Evolutionary conservation across 1,140 invertebrate genomes (phyloP), one percentile per base, ranked within the genome.

Genomic region (Melanaphis sacchari): DNA sequence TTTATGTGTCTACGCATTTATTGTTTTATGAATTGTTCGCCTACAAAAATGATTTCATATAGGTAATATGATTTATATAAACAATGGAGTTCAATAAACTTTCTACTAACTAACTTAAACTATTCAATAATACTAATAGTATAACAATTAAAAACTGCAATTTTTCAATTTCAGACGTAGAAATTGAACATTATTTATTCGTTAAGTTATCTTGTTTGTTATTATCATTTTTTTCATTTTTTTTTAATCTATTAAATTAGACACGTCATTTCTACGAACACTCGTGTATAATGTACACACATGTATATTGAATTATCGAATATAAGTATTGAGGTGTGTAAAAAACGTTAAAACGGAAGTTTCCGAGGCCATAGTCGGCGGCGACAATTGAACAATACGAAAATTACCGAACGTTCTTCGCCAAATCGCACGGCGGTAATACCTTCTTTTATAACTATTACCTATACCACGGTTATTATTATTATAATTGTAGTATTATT

Each of bases 361-460:
- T 85, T 84, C 26, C 82, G 82, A 85, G 82, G 82, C 24, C 82
- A 76, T 6, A 6, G 31, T 0, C 52, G 22, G 22, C 59, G 82
- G 26, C 40, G 82, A 9, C 26, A 24, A 40, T 31, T 24, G 82
- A 85, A 85, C 82, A 85, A 85, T 85, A 85, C 82, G 38, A 41
- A 41, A 85, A 85, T 85, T 85, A 85, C 82, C 82, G 26, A 85
- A 41, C 82, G 81, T 40, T 38, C 36, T 82, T 82, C 38, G 36
- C 6, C 81, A 38, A 82, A 38, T 82, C 81, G 36, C 76, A 0
- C 76, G 76, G 36, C 76, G 36, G 22, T 22, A 38, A 82, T 82
- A 82, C 38, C 76, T 38, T 40, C 81, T 36, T 38, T 38, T 6
- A 76, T n/a, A 76, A 36, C n/a, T 81, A 40, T 82, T 82, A 38